Evolutionary conservation across 2,888 invertebrate species (phyloP), one percentile per base, ranked within the genome.

Genomic region (Hymenopus coronatus): DNA sequence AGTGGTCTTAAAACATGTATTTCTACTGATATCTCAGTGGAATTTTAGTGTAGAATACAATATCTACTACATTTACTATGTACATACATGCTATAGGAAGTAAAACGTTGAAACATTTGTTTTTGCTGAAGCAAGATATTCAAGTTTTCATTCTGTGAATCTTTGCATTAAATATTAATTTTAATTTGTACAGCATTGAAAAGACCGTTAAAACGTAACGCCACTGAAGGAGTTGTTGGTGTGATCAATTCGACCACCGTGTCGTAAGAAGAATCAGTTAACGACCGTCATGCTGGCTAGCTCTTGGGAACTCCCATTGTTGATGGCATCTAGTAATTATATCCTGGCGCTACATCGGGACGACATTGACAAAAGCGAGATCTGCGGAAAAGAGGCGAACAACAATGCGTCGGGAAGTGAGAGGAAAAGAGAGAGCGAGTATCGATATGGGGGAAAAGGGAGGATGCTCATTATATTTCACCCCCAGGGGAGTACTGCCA

Each of bases 391-490:
- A 28, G 15, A 85, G 85, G 28, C 85, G 54, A 85, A 85, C 85
- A 85, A 85, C 54, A 85, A 9, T 28, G 15, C n/a, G 46, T 46
- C 85, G 25, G 85, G 85, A 85, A 85, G 28, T 85, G 20, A 20
- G 46, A 27, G n/a, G 84, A 40, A 12, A 40, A 27, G 40, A 25
- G 8, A 28, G 83, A 28, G 83, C 28, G 27, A 83, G 85, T 54
- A 85, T 85, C 46, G 85, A 85, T 46, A 46, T 46, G 85, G 46
- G n/a, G 54, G 85, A 85, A 70, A 70, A 70, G 54, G 54, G 54
- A 70, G 85, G 46, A 85, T 46, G 85, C 85, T 85, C 85, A 85
- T 85, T 85, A 85, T 85, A 85, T 85, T 85, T 40, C 40, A 46
- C 85, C 85, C 85, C 46, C 85, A 85, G 85, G 85, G 85, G 40